These are phyloP conservation scores for Chouioia cunea DNA, from an alignment of 2,888 invertebrate genomes.

Conservation along the genomic window DNA sequence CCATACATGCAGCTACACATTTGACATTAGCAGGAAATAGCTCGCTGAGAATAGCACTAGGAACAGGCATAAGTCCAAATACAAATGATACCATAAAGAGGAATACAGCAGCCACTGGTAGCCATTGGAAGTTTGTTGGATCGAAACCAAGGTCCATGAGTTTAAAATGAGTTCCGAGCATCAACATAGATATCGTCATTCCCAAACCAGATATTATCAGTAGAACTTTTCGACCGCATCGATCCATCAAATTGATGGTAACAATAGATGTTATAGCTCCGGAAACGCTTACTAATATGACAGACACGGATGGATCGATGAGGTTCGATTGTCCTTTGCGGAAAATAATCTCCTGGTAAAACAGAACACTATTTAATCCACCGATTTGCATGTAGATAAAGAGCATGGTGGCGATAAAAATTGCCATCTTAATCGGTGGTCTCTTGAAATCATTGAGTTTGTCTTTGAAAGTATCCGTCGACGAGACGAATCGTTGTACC, in stretches of 20 bases:
- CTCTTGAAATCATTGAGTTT: slow-evolving; percentile 16
- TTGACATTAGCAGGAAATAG: slow-evolving; percentile 50
- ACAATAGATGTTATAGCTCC: slow-evolving; percentile 53
- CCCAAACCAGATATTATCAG: slow-evolving; percentile 56
- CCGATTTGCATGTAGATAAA: slow-evolving; percentile 58
- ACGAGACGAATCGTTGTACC: slow-evolving; percentile 51
- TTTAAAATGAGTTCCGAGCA: slow-evolving; percentile 52
- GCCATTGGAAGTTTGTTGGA: slow-evolving; percentile 51
- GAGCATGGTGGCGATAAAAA: slow-evolving; percentile 52
- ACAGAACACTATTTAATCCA: slow-evolving; percentile 57
- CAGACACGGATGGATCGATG: slow-evolving; percentile 54
- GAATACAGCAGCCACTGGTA: slow-evolving; percentile 54
- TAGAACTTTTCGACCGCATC: slow-evolving; percentile 57
- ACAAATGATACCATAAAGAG: slow-evolving; percentile 52
- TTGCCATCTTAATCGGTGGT: slow-evolving; percentile 51
- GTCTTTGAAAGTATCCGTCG: slow-evolving; percentile 43
- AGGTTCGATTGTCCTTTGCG: slow-evolving; percentile 51
- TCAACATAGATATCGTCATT: slow-evolving; percentile 48
- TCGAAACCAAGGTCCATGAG: slow-evolving; percentile 50
- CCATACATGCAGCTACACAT: slow-evolving; percentile 47
- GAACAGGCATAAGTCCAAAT: slow-evolving; percentile 47
- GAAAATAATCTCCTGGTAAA: slow-evolving; percentile 62
- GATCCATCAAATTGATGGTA: slow-evolving; percentile 57
- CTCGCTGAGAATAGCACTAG: slow-evolving; percentile 48
- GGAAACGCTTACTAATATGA: slow-evolving; percentile 53